Evolutionary conservation across 2,113 vertebrate species (phyloP), one percentile per base, ranked within the genome.

Genomic region (Tupaia tana): DNA sequence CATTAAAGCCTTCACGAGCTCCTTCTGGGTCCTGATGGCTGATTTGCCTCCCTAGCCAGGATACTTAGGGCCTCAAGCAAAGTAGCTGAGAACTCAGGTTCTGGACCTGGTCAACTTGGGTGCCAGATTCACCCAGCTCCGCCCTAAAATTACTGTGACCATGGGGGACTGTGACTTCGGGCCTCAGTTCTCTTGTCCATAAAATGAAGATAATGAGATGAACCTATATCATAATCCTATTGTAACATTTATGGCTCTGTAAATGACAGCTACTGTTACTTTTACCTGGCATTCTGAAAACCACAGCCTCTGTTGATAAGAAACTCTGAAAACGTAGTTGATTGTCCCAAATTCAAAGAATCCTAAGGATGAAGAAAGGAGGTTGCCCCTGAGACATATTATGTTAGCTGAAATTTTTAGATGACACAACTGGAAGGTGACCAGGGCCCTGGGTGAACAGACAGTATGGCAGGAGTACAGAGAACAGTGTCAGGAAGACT

Each of bases 151-250:
- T 58, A 34, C 52, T 2, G n/a, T 31, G 61, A 77, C 34, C 31
- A 27, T 89, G 64, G n/a, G 22, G 69, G 10, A n/a, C 11, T 29
- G 25, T n/a, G 24, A 58, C 63, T 70, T 31, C 5, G 77, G 52
- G 10, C 70, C 34, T 83, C 91, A 29, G 58, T 20, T 79, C 79
- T 82, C 29, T 91, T 67, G 56, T 94, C 63, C 85, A 27, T 54
- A 12, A 91, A 73, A 27, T 15, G n/a, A 73, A 84, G 43, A 54
- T 25, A 54, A 31, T 24, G 71, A 43, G 14, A 34, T 52, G 29
- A 56, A 73, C 24, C 3, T 14, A 0, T 7, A 8, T 34, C 52
- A 43, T n/a, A 58, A 54, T 15, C 24, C 69, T 54, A 10, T 6
- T 58, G 71, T 24, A 58, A 91, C 19, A 2, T 1, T 2, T 3